Evolutionary conservation across 2,797 vertebrate genomes (phyloP), one percentile per base, ranked within the genome.

Genomic region (Melanitta fusca): DNA sequence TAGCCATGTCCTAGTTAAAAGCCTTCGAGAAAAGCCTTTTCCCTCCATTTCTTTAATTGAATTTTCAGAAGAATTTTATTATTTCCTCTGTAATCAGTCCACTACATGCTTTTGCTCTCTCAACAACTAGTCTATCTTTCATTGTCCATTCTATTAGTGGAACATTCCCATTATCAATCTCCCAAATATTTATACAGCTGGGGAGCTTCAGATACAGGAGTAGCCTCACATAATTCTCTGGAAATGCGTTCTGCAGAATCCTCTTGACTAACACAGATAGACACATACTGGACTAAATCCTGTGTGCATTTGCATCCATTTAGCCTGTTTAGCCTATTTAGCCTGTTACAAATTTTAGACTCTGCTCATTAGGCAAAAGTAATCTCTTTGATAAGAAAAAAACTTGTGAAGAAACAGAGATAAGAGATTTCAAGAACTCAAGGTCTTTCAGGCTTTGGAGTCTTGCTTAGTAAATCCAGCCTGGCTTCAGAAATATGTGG

Each of bases 151-250:
- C 70, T 73, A 43, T 73, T 86, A 82, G 80, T 2, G 27, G 66
- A 84, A 82, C 86, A 75, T 91, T 93, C 62, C 80, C 89, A 64
- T 95, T 93, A 89, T 85, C 90, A 87, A 73, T 87, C 28, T 80
- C 68, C 78, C 54, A 87, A 96, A 92, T 96, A 89, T 97, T 94
- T 95, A 91, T 87, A 82, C 79, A 96, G 88, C 94, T 95, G 84
- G 56, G 66, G 13, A 93, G 27, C 74, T 95, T 78, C 58, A 81
- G 90, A 79, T 91, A 81, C 11, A 77, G 6, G 74, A 88, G 60
- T 43, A 90, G 70, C 47, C 60, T 80, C 74, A 62, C 60, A 70
- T 32, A 85, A 77, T 60, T 77, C 47, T 68, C 64, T 88, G 47
- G 66, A 93, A 92, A 87, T 77, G 64, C 60, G 53, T 80, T 85